Percentiles rank a stretch among this genome's conserved stretches.
Evolutionary conservation across 2,888 invertebrate genomes (phyloP).

Genomic region (Epistrophe eligans): DNA sequence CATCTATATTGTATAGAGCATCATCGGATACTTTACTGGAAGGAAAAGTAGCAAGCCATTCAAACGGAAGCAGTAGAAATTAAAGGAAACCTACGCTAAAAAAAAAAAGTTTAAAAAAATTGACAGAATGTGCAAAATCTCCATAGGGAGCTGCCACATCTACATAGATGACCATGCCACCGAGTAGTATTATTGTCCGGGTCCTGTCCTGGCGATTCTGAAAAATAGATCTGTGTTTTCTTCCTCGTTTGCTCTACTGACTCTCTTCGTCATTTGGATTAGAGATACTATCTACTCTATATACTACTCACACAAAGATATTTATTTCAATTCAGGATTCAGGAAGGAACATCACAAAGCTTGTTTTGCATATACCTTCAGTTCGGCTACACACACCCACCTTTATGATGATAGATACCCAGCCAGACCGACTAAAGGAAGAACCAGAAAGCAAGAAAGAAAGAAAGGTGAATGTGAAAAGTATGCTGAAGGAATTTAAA

Average conservation of each 20-base stretch:
- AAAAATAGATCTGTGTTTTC: constrained; percentile 29
- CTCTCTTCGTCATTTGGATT: constrained; percentile 17
- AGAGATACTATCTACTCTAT: background rate
- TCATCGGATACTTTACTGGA: constrained; percentile 20
- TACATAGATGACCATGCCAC: constrained; percentile 28
- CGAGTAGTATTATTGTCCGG: constrained; percentile 35
- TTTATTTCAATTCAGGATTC: constrained; percentile 27
- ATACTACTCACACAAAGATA: constrained; percentile 10
- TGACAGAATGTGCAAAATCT: constrained; percentile 23
- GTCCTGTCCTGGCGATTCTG: constrained; percentile 22
- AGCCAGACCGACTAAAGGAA: constrained; percentile 8
- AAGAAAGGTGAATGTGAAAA: constrained; percentile 58
- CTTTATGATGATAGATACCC: background rate
- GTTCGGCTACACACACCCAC: background rate
- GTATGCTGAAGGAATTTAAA: constrained; percentile 70
- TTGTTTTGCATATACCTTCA: constrained; percentile 21
- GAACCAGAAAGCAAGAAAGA: background rate
- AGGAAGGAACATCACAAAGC: constrained; percentile 21
- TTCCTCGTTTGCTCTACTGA: constrained; percentile 17
- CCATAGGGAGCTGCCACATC: constrained; percentile 36
- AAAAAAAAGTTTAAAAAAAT: constrained; percentile 19
- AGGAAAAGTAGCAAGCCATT: constrained; percentile 35
- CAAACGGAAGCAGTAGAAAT: constrained; percentile 35
- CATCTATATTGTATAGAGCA: background rate
- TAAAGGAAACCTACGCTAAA: constrained; percentile 26